Evolutionary conservation across 1,140 invertebrate genomes (phyloP).

Genomic region (Formica selysi): DNA sequence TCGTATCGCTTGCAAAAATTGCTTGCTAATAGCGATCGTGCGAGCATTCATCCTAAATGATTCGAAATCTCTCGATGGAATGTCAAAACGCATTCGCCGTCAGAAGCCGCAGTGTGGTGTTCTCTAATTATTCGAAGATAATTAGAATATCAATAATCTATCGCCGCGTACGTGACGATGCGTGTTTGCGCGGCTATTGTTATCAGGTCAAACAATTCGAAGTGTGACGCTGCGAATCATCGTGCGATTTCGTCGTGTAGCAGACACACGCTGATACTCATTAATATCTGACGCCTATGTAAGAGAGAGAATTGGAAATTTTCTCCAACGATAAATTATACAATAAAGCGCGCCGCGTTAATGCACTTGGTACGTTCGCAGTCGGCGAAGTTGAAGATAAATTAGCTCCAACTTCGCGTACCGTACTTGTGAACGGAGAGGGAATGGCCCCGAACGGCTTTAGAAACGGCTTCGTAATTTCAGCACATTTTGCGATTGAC

Average conservation of each 20-base stretch:
- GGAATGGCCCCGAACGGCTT: constrained; percentile 18
- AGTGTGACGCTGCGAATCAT: not conserved
- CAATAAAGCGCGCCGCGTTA: constrained; percentile 10
- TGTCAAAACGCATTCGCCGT: constrained; percentile 10
- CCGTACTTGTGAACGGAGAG: not conserved
- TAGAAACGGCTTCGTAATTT: constrained; percentile 45
- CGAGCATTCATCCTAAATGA: constrained; percentile 52
- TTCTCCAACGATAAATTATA: constrained; percentile 28
- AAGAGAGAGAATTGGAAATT: constrained; percentile 36
- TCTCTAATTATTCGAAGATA: constrained; percentile 44
- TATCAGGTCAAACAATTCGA: not conserved
- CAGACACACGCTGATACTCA: not conserved
- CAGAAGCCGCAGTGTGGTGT: constrained; percentile 17
- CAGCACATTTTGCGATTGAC: constrained; percentile 57
- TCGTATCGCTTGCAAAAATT: constrained; percentile 31
- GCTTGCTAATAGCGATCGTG: constrained; percentile 1
- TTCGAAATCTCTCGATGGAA: constrained; percentile 33
- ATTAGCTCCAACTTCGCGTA: constrained; percentile 39
- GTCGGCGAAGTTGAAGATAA: constrained; percentile 40
- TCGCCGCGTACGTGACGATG: constrained; percentile 29
- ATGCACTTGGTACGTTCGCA: constrained; percentile 22
- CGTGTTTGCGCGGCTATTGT: constrained; percentile 10
- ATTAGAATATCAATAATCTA: constrained; percentile 63
- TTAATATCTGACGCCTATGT: not conserved
- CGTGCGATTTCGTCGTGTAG: not conserved